Evolutionary conservation across 2,797 vertebrate species (phyloP), one percentile per base, ranked within the genome.

Genomic region (Enteromius anoplus): DNA sequence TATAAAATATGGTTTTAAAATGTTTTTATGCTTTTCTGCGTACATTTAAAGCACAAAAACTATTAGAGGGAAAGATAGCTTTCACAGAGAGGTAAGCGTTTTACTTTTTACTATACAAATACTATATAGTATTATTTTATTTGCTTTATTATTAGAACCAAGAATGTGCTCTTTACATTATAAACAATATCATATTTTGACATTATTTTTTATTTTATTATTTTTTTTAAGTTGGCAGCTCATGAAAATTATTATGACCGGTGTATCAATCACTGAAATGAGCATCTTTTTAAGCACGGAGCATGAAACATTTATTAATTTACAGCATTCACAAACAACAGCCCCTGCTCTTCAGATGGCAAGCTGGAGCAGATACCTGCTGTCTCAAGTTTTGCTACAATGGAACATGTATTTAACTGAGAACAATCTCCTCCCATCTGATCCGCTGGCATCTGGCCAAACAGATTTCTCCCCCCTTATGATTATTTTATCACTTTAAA

Each of bases 401-500:
- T 85, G 75, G 80, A 86, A 78, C 86, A 76, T 86, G 68, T 89
- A 83, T 89, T 87, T 85, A 83, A 88, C 86, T 40, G 85, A 73
- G 87, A 91, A 90, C 90, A 88, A 89, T 90, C 85, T 89, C 85
- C 88, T 84, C 88, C 89, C 91, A 90, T 92, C 87, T 90, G 90
- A 92, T 92, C 91, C 77, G 8, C 75, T 91, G 91, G 91, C 91
- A n/a, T 23, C 15, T 9, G 80, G 92, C 91, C 91, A 92, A 82
- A 83, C 90, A 82, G 70, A 70, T 49, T 82, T 65, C 85, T 85
- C 75, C 75, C 76, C 83, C 77, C 91, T 88, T 90, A 90, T 93
- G 91, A 94, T 93, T 92, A 92, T 92, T 93, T 90, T 88, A 92
- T 92, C 83, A 80, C 91, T 93, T 92, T 93, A 87, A 93, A 94